Evolutionary conservation across 92 coral and sea anemone genomes (phyloP).

Genomic region (Palythoa grandiflora): DNA sequence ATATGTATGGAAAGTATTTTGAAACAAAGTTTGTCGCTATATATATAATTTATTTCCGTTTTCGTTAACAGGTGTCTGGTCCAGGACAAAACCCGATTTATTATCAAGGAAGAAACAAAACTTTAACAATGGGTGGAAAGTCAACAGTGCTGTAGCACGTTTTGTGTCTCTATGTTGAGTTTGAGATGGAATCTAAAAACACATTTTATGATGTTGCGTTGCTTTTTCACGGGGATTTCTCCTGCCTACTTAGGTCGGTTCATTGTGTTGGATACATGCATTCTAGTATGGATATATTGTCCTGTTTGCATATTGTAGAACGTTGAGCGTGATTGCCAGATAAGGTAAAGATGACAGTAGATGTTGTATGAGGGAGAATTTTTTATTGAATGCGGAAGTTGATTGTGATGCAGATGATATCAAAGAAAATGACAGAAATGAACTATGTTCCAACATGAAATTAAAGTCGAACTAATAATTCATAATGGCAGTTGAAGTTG

Average conservation of each 20-base stretch:
- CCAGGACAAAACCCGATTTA: constrained; percentile 41
- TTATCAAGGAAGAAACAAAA: constrained; percentile 23
- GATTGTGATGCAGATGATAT: no score
- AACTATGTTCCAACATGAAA: no score
- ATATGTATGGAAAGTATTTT: no score
- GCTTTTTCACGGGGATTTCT: background rate
- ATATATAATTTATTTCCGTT: background rate
- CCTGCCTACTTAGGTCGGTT: background rate
- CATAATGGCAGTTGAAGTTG: no score
- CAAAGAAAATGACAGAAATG: no score
- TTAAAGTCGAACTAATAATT: no score
- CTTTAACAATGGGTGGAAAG: constrained; percentile 31
- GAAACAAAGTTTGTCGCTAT: no score
- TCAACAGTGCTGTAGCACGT: constrained; percentile 32
- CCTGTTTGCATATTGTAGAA: background rate
- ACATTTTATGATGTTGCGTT: background rate
- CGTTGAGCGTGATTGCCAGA: background rate
- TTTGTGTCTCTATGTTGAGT: background rate
- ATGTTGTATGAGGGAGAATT: no score
- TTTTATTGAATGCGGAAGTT: no score
- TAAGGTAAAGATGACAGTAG: no score
- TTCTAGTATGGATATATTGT: background rate
- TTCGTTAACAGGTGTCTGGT: constrained; percentile 33
- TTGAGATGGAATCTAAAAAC: background rate
- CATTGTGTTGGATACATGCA: background rate